phyloP scores from a whole-genome alignment of 2,113 vertebrate species.

The Ellobius talpinus region DNA sequence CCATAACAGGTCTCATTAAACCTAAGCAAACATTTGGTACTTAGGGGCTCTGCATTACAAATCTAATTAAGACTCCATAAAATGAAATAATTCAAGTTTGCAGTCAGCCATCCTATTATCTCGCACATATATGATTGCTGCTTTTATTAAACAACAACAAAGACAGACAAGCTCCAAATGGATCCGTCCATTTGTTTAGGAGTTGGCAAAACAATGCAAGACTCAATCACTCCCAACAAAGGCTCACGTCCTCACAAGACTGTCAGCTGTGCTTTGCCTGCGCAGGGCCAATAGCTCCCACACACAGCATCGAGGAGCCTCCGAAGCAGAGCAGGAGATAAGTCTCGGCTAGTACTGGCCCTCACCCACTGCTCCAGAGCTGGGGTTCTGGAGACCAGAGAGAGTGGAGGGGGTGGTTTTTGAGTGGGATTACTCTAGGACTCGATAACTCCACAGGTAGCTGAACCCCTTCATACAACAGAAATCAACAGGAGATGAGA shows the following conservation, averaged over 20 bases:
- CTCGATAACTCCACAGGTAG: accelerated
- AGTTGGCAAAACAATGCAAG: background rate
- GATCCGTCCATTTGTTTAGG: background rate
- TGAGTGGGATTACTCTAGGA: accelerated
- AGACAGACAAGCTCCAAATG: slow-evolving; percentile 38
- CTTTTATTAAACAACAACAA: slow-evolving; percentile 64
- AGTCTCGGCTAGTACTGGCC: accelerated
- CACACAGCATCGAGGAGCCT: accelerated
- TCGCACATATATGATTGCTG: slow-evolving; percentile 14
- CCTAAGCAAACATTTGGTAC: slow-evolving; percentile 57
- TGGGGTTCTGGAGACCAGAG: background rate
- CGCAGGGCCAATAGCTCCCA: accelerated
- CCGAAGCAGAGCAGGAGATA: accelerated
- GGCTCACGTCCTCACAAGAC: background rate
- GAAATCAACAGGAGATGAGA: accelerated
- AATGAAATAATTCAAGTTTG: slow-evolving; percentile 71
- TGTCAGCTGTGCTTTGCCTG: background rate
- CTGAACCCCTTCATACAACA: background rate
- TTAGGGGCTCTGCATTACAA: slow-evolving; percentile 56
- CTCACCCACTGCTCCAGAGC: background rate
- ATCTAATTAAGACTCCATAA: slow-evolving; percentile 78
- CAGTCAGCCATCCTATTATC: slow-evolving; percentile 53
- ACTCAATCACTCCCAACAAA: background rate
- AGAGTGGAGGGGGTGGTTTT: accelerated
- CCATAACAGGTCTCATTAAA: slow-evolving; percentile 69